Evolutionary conservation across 2,888 invertebrate species (phyloP), one percentile per base, ranked within the genome.

Genomic region (Megalurothrips usitatus): DNA sequence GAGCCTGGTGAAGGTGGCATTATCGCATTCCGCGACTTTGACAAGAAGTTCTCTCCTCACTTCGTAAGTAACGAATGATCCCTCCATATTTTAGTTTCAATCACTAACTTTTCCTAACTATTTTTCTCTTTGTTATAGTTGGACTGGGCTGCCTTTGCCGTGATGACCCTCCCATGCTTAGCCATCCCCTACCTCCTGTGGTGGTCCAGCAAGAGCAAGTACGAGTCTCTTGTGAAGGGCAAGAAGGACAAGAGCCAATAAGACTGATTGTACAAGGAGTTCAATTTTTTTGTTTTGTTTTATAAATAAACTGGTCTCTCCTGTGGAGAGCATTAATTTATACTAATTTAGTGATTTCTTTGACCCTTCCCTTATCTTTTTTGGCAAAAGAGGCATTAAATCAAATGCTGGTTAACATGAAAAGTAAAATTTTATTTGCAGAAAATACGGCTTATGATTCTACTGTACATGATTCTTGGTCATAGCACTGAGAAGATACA

Each of bases 1-100:
- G 95, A 98, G 84, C 99, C 98, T 11, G 99, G 99, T 81, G 96
- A 99, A 89, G 98, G 98, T 83, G 94, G 94, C 81, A 96, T 98
- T 86, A 94, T 97, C 81, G 94, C 96, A 19, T 94, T 93, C 89
- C 94, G 91, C 85, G 98, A 98, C 88, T 98, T 94, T 86, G 96
- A 98, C 88, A 95, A 97, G 88, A 95, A 96, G 86, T 98, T 98
- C 89, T 98, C 98, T 3, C 96, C 98, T 0, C 98, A 98, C 89
- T 94, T 96, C 87, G 94, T 92, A 88, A 89, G 89, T 86, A 79
- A 26, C 52, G 19, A 26, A 9, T 26, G 19, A 43, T 75, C 26
- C 3, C 19, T 19, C n/a, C 23, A 79, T 19, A 79, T 3, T 78
- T 75, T 78, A 43, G 11, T n/a, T 19, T 28, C 17, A 9, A 1